Evolutionary conservation across 2,888 invertebrate genomes (phyloP), one percentile per base, ranked within the genome.

Genomic region (Deladenus siricidicola): DNA sequence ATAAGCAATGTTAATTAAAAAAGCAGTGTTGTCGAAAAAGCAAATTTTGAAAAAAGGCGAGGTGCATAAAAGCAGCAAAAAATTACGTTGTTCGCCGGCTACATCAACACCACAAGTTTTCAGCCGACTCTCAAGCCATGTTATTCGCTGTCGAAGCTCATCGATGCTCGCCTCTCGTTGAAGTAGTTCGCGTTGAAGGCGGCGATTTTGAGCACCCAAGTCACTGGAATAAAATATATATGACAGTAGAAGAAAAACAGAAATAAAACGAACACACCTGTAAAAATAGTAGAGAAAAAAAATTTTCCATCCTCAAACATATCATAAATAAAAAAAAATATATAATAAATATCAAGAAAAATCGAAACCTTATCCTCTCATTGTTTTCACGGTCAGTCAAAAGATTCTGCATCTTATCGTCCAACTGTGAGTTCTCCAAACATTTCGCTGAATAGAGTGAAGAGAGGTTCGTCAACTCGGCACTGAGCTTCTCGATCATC

Each of bases 371-470:
- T 17, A 30, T 17, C 21, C 34, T 48, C n/a, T 48, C 51, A 26
- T 66, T 58, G 29, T 62, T 34, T 19, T 61, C 50, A 8, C 44
- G 24, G 14, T 62, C 59, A 30, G 29, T 29, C 23, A 62, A 21
- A 34, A 62, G 23, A n/a, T 28, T 29, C 26, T 62, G 49, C 44
- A 70, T 58, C 61, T 70, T 68, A 61, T 78, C 78, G 56, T 78
- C 77, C 34, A 78, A 65, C 49, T 72, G 70, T 29, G 73, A 67
- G 62, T 78, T 78, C 61, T 78, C 78, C n/a, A 73, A 58, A 58
- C 78, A 78, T 64, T 78, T 78, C 19, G 72, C 68, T 14, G 74
- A 73, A 64, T 77, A 78, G 45, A 77, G 67, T 17, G 73, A 69
- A 26, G 73, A 74, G 19, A 78, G 63, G 34, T 70, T 68, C 24